These are phyloP conservation scores for Cynaeus angustus DNA, from an alignment of 2,888 invertebrate genomes.

Conservation along the genomic window DNA sequence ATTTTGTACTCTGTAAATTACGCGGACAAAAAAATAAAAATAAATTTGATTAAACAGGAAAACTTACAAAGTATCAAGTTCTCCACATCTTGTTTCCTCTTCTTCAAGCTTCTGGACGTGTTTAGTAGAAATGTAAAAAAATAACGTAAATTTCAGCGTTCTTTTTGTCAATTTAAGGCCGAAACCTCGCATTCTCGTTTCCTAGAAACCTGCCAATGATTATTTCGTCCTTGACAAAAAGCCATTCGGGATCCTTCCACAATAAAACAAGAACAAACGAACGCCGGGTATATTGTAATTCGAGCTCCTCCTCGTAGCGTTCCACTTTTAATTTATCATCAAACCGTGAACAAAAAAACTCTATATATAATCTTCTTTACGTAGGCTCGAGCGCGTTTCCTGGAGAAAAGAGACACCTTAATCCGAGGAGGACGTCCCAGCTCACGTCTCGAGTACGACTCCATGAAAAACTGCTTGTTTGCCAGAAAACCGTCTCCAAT, in stretches of 20 bases:
- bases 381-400: slow-evolving; percentile 37
- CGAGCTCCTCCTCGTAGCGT: neutral
- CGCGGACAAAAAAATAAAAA: no score
- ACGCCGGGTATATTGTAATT: neutral
- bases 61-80: no score
- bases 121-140: no score
- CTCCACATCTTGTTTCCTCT: no score
- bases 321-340: slow-evolving; percentile 39
- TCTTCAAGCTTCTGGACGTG: no score
- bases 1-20: no score
- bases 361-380: slow-evolving; percentile 37
- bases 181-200: no score
- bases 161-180: no score
- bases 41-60: no score
- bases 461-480: slow-evolving; percentile 41
- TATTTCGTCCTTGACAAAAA: slow-evolving; percentile 2
- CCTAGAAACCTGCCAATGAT: neutral
- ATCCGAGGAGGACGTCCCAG: slow-evolving; percentile 33
- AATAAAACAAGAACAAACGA: neutral
- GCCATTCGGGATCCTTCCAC: neutral
- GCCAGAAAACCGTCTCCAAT: slow-evolving; percentile 35
- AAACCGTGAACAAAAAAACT: slow-evolving; percentile 28
- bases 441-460: slow-evolving; percentile 42
- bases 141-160: no score
- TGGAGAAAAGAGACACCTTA: slow-evolving; percentile 45